Evolutionary conservation across 2,797 vertebrate genomes (phyloP).

Genomic region (Darevskia mixta): DNA sequence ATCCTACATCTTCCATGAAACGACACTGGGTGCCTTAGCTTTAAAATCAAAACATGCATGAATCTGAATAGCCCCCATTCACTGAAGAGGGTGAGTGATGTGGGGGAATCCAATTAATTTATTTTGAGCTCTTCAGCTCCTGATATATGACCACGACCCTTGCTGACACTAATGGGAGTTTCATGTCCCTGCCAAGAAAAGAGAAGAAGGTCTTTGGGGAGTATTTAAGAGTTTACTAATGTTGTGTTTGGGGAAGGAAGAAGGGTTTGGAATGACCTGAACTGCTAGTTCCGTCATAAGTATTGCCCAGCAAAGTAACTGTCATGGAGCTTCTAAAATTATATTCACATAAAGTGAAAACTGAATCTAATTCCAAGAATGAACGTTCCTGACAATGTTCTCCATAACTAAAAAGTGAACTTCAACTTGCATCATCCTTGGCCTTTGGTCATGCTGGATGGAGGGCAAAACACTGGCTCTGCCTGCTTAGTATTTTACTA

Average conservation of each 20-base stretch:
- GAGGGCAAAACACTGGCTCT: no score
- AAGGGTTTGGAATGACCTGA: constrained; percentile 24
- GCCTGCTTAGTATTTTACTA: background rate
- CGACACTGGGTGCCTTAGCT: no score
- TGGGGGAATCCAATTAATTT: constrained; percentile 49
- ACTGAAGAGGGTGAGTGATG: no score
- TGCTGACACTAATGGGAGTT: constrained; percentile 65
- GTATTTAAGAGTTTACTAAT: constrained; percentile 49
- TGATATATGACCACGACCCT: constrained; percentile 58
- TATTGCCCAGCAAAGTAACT: background rate
- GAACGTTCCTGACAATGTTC: background rate
- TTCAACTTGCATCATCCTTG: no score
- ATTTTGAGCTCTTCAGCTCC: constrained; percentile 66
- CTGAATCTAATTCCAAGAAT: constrained; percentile 32
- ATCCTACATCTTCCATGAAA: no score
- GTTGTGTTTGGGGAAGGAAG: constrained; percentile 32
- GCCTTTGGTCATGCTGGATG: no score
- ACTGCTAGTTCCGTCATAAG: constrained; percentile 56
- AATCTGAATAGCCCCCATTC: no score
- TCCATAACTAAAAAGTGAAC: no score
- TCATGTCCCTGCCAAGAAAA: constrained; percentile 56
- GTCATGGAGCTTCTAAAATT: constrained; percentile 16
- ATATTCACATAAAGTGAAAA: constrained; percentile 16
- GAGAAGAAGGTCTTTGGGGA: constrained; percentile 56
- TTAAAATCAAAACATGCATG: no score